phyloP scores from a whole-genome alignment of 2,113 vertebrate species.

The Phasianus colchicus region DNA sequence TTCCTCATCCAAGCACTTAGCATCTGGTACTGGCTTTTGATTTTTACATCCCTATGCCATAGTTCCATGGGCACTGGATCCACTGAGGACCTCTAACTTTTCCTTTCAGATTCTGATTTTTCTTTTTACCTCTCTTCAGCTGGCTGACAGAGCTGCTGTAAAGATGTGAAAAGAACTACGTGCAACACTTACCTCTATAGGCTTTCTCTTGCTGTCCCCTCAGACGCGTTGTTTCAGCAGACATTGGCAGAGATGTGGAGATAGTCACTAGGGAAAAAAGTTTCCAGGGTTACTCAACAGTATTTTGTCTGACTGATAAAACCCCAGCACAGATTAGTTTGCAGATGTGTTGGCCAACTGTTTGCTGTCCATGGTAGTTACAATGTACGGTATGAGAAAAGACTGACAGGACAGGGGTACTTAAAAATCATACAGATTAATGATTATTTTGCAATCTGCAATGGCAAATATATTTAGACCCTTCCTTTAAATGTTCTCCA shows the following conservation, averaged over 20 bases:
- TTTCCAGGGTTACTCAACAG: background rate
- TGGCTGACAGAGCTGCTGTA: background rate
- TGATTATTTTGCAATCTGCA: background rate
- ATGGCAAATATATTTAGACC: background rate
- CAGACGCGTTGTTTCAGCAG: background rate
- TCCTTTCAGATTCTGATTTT: background rate
- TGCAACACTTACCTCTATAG: background rate
- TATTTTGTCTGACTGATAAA: background rate
- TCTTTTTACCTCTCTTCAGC: background rate
- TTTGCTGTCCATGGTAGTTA: background rate
- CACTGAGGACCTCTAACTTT: background rate
- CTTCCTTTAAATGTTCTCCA: background rate
- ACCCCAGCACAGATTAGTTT: background rate
- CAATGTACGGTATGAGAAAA: accelerated
- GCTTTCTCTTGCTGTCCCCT: background rate
- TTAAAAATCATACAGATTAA: background rate
- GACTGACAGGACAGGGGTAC: background rate
- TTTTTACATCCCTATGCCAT: background rate
- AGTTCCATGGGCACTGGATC: background rate
- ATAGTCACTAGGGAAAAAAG: background rate
- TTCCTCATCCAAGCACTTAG: background rate
- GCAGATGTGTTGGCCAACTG: background rate
- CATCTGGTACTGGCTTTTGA: background rate
- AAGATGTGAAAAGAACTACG: accelerated
- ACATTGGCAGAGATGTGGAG: background rate